Evolutionary conservation across 1,140 invertebrate species (phyloP), one percentile per base, ranked within the genome.

Genomic region (Drosophila oshimai): DNA sequence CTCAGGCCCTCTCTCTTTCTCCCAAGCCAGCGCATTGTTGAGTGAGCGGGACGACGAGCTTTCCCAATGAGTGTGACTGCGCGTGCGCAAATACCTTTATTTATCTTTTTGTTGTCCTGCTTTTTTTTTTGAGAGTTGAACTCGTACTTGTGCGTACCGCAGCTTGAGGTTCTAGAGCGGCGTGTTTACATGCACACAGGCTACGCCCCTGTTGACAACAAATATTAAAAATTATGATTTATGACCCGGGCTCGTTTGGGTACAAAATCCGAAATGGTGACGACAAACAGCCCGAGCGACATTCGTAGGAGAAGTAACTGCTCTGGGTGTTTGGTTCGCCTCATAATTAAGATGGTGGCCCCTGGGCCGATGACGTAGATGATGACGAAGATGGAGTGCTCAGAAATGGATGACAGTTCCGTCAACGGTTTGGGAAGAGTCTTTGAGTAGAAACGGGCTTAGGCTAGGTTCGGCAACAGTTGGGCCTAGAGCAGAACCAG

Each of bases 191-290:
- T 68, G 78, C 50, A 86, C 81, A 80, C 81, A 64, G 47, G 80
- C 70, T 75, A 89, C 86, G 86, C 80, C 86, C 86, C 67, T 89
- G 86, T 81, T 81, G 86, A 84, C 86, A 89, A 89, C 72, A 89
- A 86, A 89, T 89, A 89, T 86, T 80, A 81, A 89, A 89, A 89
- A 89, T 89, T 89, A 89, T 89, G 86, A 89, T 89, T 89, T 89
- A 89, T 89, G 79, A 51, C 18, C 33, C 34, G 36, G 20, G 17
- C 34, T 55, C 42, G 46, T 49, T 60, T 70, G 36, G 55, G 51
- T 24, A 61, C 49, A 55, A 83, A 83, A 88, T 87, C 77, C 75
- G 73, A 65, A 73, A 76, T 80, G 83, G 71, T 67, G 70, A 54
- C 74, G 61, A 67, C 68, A 65, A 39, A 58, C 65, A 41, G 57